A percentile compares a stretch with the other conserved stretches of the same genome.
Conservation (phyloP, 2,113 vertebrate species). For the Lophochroa leadbeateri region DNA sequence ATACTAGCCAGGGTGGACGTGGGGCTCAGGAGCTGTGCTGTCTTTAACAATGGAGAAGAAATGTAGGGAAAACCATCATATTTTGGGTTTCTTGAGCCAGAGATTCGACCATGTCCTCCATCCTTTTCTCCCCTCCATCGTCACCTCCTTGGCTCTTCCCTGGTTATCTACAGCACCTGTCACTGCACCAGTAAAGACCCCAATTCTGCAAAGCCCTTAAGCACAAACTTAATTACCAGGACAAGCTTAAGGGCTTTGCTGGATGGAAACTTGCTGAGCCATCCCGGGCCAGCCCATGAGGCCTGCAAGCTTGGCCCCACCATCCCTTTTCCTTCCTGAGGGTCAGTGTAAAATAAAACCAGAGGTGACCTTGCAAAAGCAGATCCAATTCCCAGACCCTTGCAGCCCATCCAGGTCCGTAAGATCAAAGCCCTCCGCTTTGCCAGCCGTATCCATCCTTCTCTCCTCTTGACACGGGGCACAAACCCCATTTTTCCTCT, state of each 20-base stretch:
- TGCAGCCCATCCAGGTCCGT: rapidly evolving
- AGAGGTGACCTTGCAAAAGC: not conserved
- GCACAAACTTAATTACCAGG: not conserved
- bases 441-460: not conserved
- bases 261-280: not conserved
- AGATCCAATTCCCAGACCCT: not conserved
- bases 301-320: rapidly evolving
- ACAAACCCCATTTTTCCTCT: not conserved
- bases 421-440: not conserved
- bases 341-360: not conserved
- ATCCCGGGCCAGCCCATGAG: rapidly evolving
- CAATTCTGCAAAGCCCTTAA: not conserved
- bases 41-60: not conserved
- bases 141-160: not conserved
- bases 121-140: rapidly evolving
- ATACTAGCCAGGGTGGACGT: not conserved
- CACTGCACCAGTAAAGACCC: not conserved
- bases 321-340: not conserved
- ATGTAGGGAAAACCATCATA: not conserved
- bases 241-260: not conserved
- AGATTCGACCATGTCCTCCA: rapidly evolving
- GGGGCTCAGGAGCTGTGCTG: rapidly evolving
- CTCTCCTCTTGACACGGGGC: not conserved
- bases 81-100: not conserved
- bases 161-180: not conserved